These are phyloP conservation scores for Spilarctia lutea DNA, from an alignment of 2,888 invertebrate species.

Conservation along the genomic window DNA sequence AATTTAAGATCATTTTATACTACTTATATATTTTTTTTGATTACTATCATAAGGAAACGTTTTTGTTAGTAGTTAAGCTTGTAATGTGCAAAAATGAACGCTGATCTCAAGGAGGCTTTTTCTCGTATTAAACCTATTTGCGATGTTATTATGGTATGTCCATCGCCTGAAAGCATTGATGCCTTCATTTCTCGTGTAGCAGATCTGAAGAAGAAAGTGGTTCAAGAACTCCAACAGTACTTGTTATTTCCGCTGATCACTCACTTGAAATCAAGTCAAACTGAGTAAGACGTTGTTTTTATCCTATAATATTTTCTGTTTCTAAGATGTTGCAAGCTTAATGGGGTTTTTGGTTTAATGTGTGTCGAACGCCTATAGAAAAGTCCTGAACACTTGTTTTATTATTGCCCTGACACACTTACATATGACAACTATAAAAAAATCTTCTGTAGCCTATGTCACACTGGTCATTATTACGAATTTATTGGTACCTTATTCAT, in stretches of 20 bases:
- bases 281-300: slow-evolving; percentile 61
- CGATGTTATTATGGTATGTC: slow-evolving; percentile 81
- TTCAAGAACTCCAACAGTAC: slow-evolving; percentile 85
- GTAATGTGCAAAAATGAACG: slow-evolving; percentile 63
- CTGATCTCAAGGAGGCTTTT: slow-evolving; percentile 72
- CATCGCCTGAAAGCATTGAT: slow-evolving; percentile 70
- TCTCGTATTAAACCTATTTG: slow-evolving; percentile 83
- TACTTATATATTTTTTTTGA: not conserved
- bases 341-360: not conserved
- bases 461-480: too few relatives aligned
- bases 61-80: slow-evolving; percentile 9
- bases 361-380: not conserved
- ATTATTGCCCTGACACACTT: too few relatives aligned
- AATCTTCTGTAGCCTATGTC: too few relatives aligned
- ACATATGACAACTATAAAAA: too few relatives aligned
- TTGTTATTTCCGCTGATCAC: slow-evolving; percentile 83
- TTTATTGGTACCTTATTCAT: too few relatives aligned
- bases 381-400: too few relatives aligned
- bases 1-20: not conserved
- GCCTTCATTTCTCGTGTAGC: slow-evolving; percentile 65
- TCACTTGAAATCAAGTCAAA: slow-evolving; percentile 69
- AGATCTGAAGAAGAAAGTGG: slow-evolving; percentile 70
- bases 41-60: slow-evolving; percentile 8
- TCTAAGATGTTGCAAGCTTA: not conserved
- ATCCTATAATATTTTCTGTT: not conserved